Base-by-base conservation (phyloP, 2,888 invertebrate species). In the Dynastes grantii region DNA sequence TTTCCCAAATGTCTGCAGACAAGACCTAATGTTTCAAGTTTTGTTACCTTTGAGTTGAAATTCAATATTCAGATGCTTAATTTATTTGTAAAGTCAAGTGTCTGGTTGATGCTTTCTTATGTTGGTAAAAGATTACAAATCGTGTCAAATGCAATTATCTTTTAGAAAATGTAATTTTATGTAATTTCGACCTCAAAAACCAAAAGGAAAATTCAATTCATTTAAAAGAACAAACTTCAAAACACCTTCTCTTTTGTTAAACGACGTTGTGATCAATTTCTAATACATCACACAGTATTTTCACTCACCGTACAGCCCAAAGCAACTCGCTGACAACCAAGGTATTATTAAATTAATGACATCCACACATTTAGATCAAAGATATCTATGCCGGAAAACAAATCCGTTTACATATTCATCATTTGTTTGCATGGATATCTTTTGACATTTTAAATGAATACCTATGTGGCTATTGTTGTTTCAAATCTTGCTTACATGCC, bases 311-410 rank as follows among this genome's bases (percentile, higher is more conserved):
- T 9, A 58, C 3, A 1, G 2, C 9, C 5, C 3, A 53, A 5
- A 53, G 2, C n/a, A n/a, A 53, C 6, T 8, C 22, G 8, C 22
- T 9, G 22, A 22, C 16, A 16, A 27, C 45, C 9, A 45, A 11
- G 45, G 16, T 58, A 40, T 22, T 73, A 73, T 61, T 73, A 37
- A 40, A 73, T 70, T 58, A 55, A 75, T 63, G 11, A 75, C 45
- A 45, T 63, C 9, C 51, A 51, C 13, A 51, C 51, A 51, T 68
- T n/a, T 51, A 68, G 68, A 68, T 68, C 68, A 68, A 68, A 68
- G 68, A 68, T 68, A 68, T 68, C 68, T 27, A 6, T 2, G 49
- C 29, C 11, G 6, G 27, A 51, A 51, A 13, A 68, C 27, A 49
- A 11, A 51, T 27, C 51, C 51, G 11, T 51, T 49, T 51, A 27